Conservation (phyloP, 2,113 vertebrate genomes). For the Pituophis catenifer region DNA sequence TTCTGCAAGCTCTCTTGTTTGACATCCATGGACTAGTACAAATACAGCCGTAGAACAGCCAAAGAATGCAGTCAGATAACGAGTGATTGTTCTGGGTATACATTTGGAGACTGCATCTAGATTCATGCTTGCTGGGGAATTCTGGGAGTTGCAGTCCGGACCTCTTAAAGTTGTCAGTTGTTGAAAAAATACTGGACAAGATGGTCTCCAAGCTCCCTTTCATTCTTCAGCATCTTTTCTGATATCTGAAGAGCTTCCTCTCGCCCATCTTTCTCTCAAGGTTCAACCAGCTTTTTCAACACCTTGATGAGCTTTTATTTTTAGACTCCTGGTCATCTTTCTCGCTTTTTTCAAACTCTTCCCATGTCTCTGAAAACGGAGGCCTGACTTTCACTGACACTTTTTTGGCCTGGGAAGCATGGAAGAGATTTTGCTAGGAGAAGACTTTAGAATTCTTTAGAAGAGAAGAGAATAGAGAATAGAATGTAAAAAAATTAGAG, state of each 20-base stretch:
- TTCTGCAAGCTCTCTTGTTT: not conserved
- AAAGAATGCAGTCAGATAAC: not conserved
- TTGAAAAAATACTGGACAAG: not conserved
- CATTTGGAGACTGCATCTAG: not conserved
- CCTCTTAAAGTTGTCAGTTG: not conserved
- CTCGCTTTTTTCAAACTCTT: not conserved
- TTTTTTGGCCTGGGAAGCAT: not conserved
- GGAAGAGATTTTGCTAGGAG: not conserved
- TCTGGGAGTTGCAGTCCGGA: not conserved
- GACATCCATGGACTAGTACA: not conserved
- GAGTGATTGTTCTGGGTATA: not conserved
- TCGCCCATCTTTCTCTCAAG: not conserved
- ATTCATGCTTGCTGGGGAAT: not conserved
- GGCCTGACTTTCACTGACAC: not conserved
- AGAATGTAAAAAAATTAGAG: too few species aligned
- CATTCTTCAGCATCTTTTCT: not conserved
- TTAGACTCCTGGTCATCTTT: not conserved
- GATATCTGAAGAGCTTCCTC: not conserved
- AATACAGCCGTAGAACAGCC: not conserved
- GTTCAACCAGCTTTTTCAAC: not conserved
- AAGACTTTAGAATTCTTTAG: not conserved
- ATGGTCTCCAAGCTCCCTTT: not conserved
- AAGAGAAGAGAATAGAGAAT: too few species aligned
- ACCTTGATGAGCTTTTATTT: not conserved
- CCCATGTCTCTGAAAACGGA: not conserved